A percentile compares a stretch with the other conserved stretches of the same genome.
Conservation (phyloP, 2,888 invertebrate species). For the Galerucella nymphaeae region DNA sequence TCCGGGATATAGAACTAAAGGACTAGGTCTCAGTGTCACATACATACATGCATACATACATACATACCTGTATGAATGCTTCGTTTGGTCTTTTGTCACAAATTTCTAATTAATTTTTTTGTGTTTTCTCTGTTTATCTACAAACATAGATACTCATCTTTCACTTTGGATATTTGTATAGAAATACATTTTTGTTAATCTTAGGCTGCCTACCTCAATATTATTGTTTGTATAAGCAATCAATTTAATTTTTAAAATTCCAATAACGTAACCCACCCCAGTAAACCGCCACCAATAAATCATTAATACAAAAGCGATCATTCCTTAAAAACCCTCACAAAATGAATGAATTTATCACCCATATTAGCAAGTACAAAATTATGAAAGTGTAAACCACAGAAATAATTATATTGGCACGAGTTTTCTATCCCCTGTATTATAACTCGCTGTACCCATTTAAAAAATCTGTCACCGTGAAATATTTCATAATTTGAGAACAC, state of each 20-base stretch:
- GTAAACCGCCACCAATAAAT: constrained; percentile 29
- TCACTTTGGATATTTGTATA: no score
- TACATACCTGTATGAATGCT: no score
- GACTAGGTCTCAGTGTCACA: no score
- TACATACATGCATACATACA: no score
- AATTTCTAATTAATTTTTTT: no score
- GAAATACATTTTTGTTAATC: background rate
- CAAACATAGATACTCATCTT: no score
- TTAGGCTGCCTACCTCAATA: background rate
- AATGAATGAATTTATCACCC: constrained; percentile 36
- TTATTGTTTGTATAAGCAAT: background rate
- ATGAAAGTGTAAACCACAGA: constrained; percentile 35
- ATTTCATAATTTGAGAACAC: constrained; percentile 30
- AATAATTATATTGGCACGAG: constrained; percentile 36
- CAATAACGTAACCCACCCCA: background rate
- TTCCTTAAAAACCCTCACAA: constrained; percentile 26
- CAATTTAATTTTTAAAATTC: background rate
- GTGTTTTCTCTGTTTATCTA: no score
- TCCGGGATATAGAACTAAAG: no score
- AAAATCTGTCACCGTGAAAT: constrained; percentile 28
- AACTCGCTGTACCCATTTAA: constrained; percentile 24
- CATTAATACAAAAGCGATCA: constrained; percentile 36
- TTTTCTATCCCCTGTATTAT: constrained; percentile 27
- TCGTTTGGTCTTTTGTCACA: no score
- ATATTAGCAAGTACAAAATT: constrained; percentile 22